Evolutionary conservation across 2,797 vertebrate species (phyloP).

Genomic region (Platalea minor): DNA sequence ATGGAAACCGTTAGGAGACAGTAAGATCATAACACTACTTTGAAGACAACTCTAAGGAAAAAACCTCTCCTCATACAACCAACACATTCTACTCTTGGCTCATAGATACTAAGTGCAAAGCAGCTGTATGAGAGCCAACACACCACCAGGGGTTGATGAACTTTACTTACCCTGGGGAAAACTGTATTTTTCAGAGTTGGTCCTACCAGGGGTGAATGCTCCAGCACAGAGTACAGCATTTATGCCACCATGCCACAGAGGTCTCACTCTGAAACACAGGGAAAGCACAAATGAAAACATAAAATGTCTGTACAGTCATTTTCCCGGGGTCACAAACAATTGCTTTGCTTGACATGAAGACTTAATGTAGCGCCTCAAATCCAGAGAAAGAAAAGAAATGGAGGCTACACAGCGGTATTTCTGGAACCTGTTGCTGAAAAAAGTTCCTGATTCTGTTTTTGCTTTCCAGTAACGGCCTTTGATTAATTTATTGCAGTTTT

Average conservation of each 20-base stretch:
- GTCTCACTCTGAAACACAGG: not conserved
- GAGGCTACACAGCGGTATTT: not conserved
- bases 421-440: not conserved
- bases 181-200: not conserved
- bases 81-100: not conserved
- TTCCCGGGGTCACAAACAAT: not conserved
- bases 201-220: not conserved
- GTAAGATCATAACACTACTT: not conserved
- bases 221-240: not conserved
- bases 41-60: not conserved
- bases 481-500: not conserved
- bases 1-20: not conserved
- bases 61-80: not conserved
- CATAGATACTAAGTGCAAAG: not conserved
- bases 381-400: not conserved
- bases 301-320: not conserved
- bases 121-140: not conserved
- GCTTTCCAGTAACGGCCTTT: not conserved
- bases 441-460: not conserved
- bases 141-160: not conserved
- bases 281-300: not conserved
- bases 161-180: not conserved
- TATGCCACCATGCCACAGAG: not conserved
- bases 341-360: not conserved
- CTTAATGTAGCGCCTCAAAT: not conserved